Percentiles rank a stretch among this genome's conserved stretches.
Conservation (phyloP, 2,113 vertebrate species). For the Pterocles gutturalis region DNA sequence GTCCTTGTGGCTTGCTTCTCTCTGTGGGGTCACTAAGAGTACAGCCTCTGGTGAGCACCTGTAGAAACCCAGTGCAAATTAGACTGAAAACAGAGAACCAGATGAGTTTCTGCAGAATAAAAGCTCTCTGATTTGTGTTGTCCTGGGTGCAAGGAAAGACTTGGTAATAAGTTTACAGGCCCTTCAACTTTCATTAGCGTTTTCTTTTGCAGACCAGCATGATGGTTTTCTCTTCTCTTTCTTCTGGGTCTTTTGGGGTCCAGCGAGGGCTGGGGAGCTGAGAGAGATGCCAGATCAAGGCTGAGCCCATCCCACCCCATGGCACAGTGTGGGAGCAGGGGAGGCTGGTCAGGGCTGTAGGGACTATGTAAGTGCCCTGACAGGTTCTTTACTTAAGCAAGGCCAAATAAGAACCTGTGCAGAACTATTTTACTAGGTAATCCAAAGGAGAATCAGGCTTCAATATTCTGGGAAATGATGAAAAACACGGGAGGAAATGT, state of each 20-base stretch:
- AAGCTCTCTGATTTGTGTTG: not conserved
- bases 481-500: not conserved
- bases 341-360: not conserved
- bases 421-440: not conserved
- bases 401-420: not conserved
- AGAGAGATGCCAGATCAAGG: not conserved
- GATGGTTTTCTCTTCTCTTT: not conserved
- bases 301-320: too few species aligned
- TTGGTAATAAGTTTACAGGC: not conserved
- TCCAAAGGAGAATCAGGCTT: not conserved
- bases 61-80: not conserved
- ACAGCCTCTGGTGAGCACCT: not conserved
- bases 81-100: not conserved
- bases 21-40: not conserved
- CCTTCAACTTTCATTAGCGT: not conserved
- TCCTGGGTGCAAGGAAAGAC: not conserved
- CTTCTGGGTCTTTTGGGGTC: rapidly evolving
- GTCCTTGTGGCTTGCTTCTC: not conserved
- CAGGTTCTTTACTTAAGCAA: not conserved
- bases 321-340: not conserved
- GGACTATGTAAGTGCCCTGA: not conserved
- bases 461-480: not conserved
- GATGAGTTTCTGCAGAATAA: not conserved
- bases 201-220: not conserved
- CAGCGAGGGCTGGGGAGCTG: not conserved